Percentiles rank a stretch among this genome's conserved stretches.
Conservation (phyloP, 2,888 invertebrate species). For the Parapristionchus giblindavisi region DNA sequence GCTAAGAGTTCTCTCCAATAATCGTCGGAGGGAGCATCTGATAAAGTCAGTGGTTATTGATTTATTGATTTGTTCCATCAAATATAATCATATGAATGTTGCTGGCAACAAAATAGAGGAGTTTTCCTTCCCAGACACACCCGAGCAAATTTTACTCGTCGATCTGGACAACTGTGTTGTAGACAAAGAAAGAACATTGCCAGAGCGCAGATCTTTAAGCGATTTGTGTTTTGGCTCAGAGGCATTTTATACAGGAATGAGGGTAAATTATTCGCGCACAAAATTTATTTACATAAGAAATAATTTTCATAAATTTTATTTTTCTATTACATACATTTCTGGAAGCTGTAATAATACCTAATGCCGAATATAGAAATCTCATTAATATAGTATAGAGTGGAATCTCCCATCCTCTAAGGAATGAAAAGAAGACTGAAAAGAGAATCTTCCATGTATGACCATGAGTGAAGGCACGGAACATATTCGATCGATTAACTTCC, state of each 20-base stretch:
- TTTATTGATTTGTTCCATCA: background rate
- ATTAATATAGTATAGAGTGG: background rate
- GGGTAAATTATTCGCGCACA: no score
- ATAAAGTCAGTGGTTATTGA: background rate
- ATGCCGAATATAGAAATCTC: background rate
- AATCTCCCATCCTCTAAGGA: conserved; percentile 15
- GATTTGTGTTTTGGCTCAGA: no score
- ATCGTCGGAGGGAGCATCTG: conserved; percentile 1
- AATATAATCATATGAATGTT: background rate
- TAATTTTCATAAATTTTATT: background rate
- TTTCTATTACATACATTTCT: background rate
- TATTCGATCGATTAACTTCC: no score
- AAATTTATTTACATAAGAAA: no score
- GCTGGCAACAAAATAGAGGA: no score
- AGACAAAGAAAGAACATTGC: no score
- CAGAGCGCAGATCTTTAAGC: no score
- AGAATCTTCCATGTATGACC: background rate
- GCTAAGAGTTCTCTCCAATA: background rate
- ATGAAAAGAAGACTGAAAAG: conserved; percentile 1
- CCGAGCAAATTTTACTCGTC: no score
- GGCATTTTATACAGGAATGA: no score
- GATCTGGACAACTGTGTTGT: no score
- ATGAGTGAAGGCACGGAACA: conserved; percentile 9
- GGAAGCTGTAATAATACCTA: background rate
- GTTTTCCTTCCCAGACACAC: no score